Percentiles rank a stretch among this genome's conserved stretches.
These are phyloP conservation scores for Holothuria leucospilota DNA, from an alignment of 53 echinoderm and acorn worm species.

Conservation along the genomic window DNA sequence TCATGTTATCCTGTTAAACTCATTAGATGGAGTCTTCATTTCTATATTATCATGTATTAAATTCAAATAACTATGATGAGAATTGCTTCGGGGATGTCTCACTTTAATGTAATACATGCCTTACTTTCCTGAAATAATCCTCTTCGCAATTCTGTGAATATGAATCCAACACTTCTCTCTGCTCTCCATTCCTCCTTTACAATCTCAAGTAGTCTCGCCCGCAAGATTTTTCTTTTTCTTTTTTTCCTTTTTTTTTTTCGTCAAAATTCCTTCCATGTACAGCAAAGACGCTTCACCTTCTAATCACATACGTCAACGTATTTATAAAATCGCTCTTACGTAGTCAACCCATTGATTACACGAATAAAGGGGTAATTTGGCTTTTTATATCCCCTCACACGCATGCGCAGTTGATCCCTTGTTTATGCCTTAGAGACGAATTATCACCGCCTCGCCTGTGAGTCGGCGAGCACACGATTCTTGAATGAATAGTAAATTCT, in stretches of 20 bases:
- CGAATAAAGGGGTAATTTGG: conserved; percentile 1
- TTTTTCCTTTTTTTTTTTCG: background rate
- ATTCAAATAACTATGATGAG: too few relatives aligned
- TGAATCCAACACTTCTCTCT: background rate
- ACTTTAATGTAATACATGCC: too few relatives aligned
- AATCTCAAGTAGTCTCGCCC: background rate
- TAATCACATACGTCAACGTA: conserved; percentile 22
- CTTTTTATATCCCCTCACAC: background rate
- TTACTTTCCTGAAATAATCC: too few relatives aligned
- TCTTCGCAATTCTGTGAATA: too few relatives aligned
- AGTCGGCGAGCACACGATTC: background rate
- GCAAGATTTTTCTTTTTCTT: background rate
- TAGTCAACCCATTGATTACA: background rate
- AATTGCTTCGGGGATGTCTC: too few relatives aligned
- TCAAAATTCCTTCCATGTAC: conserved; percentile 8
- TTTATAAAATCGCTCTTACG: conserved; percentile 7
- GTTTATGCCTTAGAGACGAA: conserved; percentile 46
- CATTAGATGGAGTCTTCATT: too few relatives aligned
- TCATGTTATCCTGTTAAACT: too few relatives aligned
- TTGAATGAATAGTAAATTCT: conserved; percentile 16
- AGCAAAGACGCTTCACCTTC: background rate
- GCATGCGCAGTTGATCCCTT: conserved; percentile 25
- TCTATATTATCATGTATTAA: too few relatives aligned
- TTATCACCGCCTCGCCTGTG: conserved; percentile 19
- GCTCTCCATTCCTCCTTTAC: background rate